Conservation (phyloP, 2,888 invertebrate genomes). For the Copidosoma aretas region DNA sequence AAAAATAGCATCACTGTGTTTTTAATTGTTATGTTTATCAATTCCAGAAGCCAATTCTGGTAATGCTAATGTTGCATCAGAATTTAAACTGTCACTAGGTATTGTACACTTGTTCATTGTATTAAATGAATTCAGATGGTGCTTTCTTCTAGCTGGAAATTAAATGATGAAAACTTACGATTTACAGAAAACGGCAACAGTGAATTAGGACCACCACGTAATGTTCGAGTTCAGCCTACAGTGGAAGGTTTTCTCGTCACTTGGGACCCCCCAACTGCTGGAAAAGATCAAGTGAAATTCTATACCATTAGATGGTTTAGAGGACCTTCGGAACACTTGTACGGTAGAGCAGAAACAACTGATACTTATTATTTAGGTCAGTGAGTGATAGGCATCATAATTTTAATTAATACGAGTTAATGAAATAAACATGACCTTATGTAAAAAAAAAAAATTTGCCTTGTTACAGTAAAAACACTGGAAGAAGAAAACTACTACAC, state of each 20-base stretch:
- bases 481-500: constrained; percentile 77
- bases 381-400: constrained; percentile 16
- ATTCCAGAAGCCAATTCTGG: constrained; percentile 36
- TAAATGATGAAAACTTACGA: neutral
- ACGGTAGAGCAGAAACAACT: constrained; percentile 72
- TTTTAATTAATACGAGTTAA: neutral
- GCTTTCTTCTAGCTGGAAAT: neutral
- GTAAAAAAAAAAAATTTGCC: too few species aligned
- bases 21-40: constrained; percentile 42
- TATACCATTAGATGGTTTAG: constrained; percentile 77
- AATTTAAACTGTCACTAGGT: constrained; percentile 54
- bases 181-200: constrained; percentile 52
- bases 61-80: constrained; percentile 54
- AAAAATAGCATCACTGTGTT: neutral
- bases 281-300: constrained; percentile 66
- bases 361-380: constrained; percentile 72
- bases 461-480: constrained; percentile 70
- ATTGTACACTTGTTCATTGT: neutral
- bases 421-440: neutral
- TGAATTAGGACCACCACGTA: constrained; percentile 69
- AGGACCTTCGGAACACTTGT: constrained; percentile 69
- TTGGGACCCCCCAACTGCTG: constrained; percentile 74
- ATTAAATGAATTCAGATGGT: neutral
- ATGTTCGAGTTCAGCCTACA: constrained; percentile 74
- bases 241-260: constrained; percentile 79